A percentile compares a stretch with the other conserved stretches of the same genome.
Evolutionary conservation across 2,797 vertebrate genomes (phyloP).

Genomic region (Ctenopoma kingsleyae): DNA sequence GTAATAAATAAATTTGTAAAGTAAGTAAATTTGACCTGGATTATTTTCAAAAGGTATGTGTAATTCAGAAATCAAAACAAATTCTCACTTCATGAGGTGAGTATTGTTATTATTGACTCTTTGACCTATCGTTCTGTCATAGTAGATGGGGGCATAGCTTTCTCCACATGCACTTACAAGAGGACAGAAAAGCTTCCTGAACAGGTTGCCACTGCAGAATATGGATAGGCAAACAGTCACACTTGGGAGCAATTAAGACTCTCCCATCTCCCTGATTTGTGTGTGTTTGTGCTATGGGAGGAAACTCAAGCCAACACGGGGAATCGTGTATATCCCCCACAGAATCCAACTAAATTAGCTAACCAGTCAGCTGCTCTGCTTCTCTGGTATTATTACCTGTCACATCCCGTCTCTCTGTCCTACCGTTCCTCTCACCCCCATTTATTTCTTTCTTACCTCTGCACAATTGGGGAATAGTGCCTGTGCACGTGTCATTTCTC

Average conservation of each 20-base stretch:
- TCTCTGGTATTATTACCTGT: conserved; percentile 59
- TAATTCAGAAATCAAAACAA: not conserved
- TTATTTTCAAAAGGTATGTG: not conserved
- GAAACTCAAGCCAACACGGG: conserved; percentile 39
- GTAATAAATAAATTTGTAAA: too few species aligned
- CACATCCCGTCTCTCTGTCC: conserved; percentile 53
- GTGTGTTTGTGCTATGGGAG: conserved; percentile 48
- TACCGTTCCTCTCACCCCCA: conserved; percentile 47
- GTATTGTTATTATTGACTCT: not conserved
- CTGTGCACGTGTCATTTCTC: conserved; percentile 54
- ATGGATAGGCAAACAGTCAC: conserved; percentile 48
- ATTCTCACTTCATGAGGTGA: not conserved
- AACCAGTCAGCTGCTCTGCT: conserved; percentile 55
- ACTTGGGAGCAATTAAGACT: conserved; percentile 53
- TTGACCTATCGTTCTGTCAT: conserved; percentile 9
- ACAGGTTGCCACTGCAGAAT: conserved; percentile 28
- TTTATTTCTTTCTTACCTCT: conserved; percentile 43
- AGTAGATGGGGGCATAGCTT: conserved; percentile 11
- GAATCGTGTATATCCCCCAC: conserved; percentile 37
- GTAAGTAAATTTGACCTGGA: not conserved
- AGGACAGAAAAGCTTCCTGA: conserved; percentile 30
- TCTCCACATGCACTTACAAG: conserved; percentile 46
- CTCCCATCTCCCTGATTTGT: conserved; percentile 35
- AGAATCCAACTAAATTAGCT: conserved; percentile 52
- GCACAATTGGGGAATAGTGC: conserved; percentile 53